Evolutionary conservation across 2,113 vertebrate genomes (phyloP), one percentile per base, ranked within the genome.

Genomic region (Syrmaticus mikado): DNA sequence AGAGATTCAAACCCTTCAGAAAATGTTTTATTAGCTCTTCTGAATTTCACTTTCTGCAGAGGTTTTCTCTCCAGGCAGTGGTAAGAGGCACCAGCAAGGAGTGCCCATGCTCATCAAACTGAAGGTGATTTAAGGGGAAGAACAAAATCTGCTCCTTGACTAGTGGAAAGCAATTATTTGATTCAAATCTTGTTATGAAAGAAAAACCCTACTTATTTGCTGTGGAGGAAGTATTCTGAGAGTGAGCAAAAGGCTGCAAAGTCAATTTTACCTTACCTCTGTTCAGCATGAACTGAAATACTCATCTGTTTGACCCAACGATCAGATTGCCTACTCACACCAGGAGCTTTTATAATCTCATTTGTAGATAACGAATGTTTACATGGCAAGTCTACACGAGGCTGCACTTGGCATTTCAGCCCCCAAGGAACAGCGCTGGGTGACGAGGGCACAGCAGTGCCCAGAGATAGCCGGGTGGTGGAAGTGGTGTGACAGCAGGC

Each of bases 21-120:
- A 97, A 97, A 96, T 92, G 92, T 96, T 97, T 97, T 96, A 97
- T 93, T 94, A 95, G 95, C 93, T 93, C 89, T 91, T 94, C 94
- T 94, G 93, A 93, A 95, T 94, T 96, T 97, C 93, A 95, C 94
- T 96, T 96, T 96, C 93, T 28, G 1, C 82, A 90, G 91, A 91
- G 87, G 72, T 96, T 97, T 96, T 96, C 94, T 96, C 92, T 92
- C 80, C 90, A 95, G 92, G 82, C 90, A 66, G 55, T 92, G 82
- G 92, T 97, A 91, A 90, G 90, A 91, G 87, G 83, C 88, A 90
- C 79, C 76, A 93, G 85, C 90, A 92, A 90, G 86, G 76, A 96
- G 60, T 93, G 90, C 72, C 79, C 90, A 88, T 1, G 20, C 82
- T 96, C 68, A 78, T 87, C 89, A 92, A 81, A 73, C 75, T 77